These are phyloP conservation scores for Batillaria attramentaria DNA, from an alignment of 1,140 invertebrate species.

Conservation along the genomic window DNA sequence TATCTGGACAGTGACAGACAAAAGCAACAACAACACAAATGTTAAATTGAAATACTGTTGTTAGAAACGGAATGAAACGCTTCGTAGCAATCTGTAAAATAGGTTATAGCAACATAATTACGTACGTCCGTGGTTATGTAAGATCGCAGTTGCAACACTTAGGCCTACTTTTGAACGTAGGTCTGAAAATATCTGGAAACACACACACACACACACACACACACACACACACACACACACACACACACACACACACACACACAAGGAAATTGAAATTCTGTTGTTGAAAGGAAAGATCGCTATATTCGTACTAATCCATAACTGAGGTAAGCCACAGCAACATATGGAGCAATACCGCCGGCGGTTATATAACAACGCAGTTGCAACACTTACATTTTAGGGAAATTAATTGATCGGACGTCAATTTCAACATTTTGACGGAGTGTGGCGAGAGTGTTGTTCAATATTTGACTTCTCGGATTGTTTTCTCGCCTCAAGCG, in stretches of 20 bases:
- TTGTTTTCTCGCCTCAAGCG: no score
- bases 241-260: slow-evolving; percentile 2
- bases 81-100: not conserved
- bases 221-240: not conserved
- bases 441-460: no score
- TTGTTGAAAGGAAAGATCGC: not conserved
- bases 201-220: not conserved
- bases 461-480: no score
- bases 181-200: not conserved
- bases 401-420: not conserved
- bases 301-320: no score
- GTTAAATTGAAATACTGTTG: no score
- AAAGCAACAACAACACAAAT: no score
- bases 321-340: no score
- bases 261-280: not conserved
- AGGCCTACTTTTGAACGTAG: not conserved
- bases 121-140: not conserved
- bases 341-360: not conserved
- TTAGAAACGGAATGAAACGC: not conserved
- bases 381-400: not conserved
- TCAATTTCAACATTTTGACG: not conserved
- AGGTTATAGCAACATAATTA: not conserved
- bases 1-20: no score
- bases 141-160: not conserved
- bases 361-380: not conserved